These are phyloP conservation scores for Syrmaticus mikado DNA, from an alignment of 2,113 vertebrate species.

Conservation along the genomic window DNA sequence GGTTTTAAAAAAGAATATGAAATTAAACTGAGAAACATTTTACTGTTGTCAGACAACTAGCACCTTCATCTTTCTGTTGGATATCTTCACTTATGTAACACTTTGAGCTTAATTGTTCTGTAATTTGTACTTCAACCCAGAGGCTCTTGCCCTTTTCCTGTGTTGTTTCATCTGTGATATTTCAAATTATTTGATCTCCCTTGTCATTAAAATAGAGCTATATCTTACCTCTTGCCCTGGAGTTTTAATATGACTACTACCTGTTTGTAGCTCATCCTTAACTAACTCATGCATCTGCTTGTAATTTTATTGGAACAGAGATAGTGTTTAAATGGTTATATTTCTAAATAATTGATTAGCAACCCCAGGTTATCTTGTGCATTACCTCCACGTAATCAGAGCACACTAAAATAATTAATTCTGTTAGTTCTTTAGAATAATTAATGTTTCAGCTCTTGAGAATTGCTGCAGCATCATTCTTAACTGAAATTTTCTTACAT, in stretches of 20 bases:
- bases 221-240: background rate
- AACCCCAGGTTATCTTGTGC: too few relatives aligned
- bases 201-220: background rate
- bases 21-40: background rate
- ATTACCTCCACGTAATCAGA: too few relatives aligned
- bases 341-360: background rate
- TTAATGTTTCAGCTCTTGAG: background rate
- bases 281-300: background rate
- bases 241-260: background rate
- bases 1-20: background rate
- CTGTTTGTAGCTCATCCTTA: background rate
- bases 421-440: too few relatives aligned
- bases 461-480: background rate
- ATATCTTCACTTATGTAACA: background rate
- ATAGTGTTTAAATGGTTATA: background rate
- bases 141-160: background rate
- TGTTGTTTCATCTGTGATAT: background rate
- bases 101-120: background rate
- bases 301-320: background rate
- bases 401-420: background rate
- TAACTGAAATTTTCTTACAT: background rate
- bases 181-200: background rate
- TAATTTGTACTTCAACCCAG: background rate
- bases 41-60: background rate
- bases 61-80: background rate